These are phyloP conservation scores for Xerus rutilus DNA, from an alignment of 2,797 vertebrate species.

Conservation along the genomic window DNA sequence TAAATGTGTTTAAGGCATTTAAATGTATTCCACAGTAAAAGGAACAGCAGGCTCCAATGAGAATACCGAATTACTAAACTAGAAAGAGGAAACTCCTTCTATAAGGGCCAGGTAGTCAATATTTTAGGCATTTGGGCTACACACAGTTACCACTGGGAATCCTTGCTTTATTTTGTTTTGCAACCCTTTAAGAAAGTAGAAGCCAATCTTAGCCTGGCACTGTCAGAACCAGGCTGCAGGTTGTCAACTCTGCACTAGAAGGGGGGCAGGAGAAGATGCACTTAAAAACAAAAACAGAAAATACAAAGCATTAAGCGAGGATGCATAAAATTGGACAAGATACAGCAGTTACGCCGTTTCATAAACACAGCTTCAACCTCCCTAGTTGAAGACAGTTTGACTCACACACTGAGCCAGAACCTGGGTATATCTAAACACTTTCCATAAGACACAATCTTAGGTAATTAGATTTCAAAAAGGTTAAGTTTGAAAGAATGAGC, in stretches of 20 bases:
- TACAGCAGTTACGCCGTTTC: not conserved
- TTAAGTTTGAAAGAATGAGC: slow-evolving; percentile 28
- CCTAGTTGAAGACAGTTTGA: not conserved
- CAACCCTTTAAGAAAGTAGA: slow-evolving; percentile 21
- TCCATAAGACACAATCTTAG: not conserved
- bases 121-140: not conserved
- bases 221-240: not conserved
- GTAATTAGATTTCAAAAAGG: slow-evolving; percentile 5
- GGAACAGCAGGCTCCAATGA: not conserved
- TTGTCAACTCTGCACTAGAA: not conserved
- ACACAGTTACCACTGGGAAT: not conserved
- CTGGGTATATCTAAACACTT: not conserved
- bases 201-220: not conserved
- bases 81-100: not conserved
- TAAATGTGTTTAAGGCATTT: not conserved
- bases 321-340: not conserved
- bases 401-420: not conserved
- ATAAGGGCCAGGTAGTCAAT: not conserved
- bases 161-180: not conserved
- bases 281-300: slow-evolving; percentile 15
- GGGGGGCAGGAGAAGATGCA: not conserved
- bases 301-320: not conserved
- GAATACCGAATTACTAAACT: not conserved
- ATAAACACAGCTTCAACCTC: not conserved
- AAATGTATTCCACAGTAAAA: not conserved